A percentile compares a stretch with the other conserved stretches of the same genome.
Evolutionary conservation across 2,797 vertebrate species (phyloP).

Genomic region (Parauchenoglanis ngamensis): DNA sequence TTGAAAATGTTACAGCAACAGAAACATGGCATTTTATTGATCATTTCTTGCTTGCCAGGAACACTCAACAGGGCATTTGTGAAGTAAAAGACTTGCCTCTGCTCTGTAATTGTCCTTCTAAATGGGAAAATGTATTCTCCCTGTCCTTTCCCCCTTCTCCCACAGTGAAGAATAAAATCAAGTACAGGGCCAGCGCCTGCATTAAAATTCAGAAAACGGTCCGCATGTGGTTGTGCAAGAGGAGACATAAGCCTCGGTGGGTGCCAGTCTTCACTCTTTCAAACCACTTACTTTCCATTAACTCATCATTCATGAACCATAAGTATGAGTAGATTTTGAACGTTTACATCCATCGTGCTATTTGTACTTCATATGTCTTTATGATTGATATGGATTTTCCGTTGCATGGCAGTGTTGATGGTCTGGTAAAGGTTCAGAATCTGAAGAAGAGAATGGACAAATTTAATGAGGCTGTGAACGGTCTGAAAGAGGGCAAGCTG

Average conservation of each 20-base stretch:
- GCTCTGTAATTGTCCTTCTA: slow-evolving; percentile 26
- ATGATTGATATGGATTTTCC: neutral
- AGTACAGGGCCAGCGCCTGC: slow-evolving; percentile 89
- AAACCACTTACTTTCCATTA: slow-evolving; percentile 10
- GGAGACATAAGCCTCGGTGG: slow-evolving; percentile 94
- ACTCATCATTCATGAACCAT: neutral
- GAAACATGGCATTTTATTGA: slow-evolving; percentile 2
- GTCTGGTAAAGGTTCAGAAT: slow-evolving; percentile 87
- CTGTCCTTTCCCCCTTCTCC: slow-evolving; percentile 30
- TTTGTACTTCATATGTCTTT: neutral
- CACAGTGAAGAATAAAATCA: slow-evolving; percentile 95
- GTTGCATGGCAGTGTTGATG: slow-evolving; percentile 80
- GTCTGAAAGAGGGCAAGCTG: slow-evolving; percentile 91
- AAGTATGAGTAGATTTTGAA: neutral
- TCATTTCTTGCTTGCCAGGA: slow-evolving; percentile 19
- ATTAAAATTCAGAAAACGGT: slow-evolving; percentile 97
- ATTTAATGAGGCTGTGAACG: slow-evolving; percentile 89
- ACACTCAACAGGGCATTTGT: neutral
- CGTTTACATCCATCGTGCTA: neutral
- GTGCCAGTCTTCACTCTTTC: slow-evolving; percentile 54
- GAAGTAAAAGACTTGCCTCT: slow-evolving; percentile 12
- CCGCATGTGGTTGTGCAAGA: slow-evolving; percentile 97
- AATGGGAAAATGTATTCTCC: slow-evolving; percentile 41
- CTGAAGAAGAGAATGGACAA: slow-evolving; percentile 87
- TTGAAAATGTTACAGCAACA: neutral